phyloP scores from a whole-genome alignment of 2,888 invertebrate species.

The Zygaena filipendulae region DNA sequence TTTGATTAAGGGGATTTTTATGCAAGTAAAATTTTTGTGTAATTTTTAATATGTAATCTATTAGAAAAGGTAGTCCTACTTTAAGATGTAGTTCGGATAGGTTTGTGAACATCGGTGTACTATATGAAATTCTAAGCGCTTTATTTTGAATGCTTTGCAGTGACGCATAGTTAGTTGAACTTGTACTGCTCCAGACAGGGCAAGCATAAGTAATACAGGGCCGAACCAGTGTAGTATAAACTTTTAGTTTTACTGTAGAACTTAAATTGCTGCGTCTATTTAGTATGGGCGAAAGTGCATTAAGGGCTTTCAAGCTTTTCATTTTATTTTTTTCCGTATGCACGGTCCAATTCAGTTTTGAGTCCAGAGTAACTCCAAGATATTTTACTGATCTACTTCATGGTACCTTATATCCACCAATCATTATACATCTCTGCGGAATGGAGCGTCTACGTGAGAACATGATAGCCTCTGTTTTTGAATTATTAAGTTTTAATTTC shows the following conservation, averaged over 20 bases:
- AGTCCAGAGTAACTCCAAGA: slow-evolving; percentile 3
- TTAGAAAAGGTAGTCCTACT: too few species aligned
- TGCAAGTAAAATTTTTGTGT: too few species aligned
- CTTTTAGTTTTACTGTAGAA: not conserved
- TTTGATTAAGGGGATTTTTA: too few species aligned
- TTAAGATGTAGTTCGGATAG: not conserved
- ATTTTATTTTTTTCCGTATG: not conserved
- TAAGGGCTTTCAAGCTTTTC: slow-evolving; percentile 2
- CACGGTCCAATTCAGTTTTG: slow-evolving; percentile 5
- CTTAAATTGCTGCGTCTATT: slow-evolving; percentile 3
- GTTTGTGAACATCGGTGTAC: slow-evolving; percentile 5
- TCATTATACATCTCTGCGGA: too few species aligned
- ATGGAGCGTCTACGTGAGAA: too few species aligned
- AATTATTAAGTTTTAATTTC: slow-evolving; percentile 6
- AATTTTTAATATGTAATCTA: too few species aligned
- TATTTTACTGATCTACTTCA: too few species aligned
- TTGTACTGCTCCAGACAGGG: slow-evolving; percentile 7
- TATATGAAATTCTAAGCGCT: slow-evolving; percentile 6
- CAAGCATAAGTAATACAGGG: slow-evolving; percentile 6
- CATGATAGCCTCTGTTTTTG: too few species aligned
- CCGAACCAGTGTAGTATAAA: slow-evolving; percentile 3
- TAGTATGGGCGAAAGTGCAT: slow-evolving; percentile 2
- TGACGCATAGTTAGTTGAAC: not conserved
- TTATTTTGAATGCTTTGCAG: slow-evolving; percentile 8
- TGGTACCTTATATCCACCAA: too few species aligned